Conservation (phyloP, 2,888 invertebrate species). For the Conistra vaccinii region DNA sequence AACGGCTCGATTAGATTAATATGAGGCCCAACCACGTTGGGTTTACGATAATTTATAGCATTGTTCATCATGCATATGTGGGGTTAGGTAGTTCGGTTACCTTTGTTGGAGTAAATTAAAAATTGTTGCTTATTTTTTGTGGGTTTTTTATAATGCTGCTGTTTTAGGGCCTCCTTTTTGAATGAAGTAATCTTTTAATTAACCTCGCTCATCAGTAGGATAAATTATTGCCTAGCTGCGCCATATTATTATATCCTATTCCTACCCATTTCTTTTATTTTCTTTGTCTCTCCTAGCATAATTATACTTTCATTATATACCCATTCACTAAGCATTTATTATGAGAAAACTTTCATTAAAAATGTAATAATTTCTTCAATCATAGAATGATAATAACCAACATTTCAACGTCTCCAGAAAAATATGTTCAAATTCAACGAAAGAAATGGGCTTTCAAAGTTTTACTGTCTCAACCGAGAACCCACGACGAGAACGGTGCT, state of each 20-base stretch:
- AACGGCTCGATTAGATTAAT: slow-evolving; percentile 82
- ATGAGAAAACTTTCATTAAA: background rate
- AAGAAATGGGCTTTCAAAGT: slow-evolving; percentile 39
- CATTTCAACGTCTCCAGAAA: slow-evolving; percentile 2
- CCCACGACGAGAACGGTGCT: background rate
- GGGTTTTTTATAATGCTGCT: slow-evolving; percentile 2
- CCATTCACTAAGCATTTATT: background rate
- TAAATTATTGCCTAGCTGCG: background rate
- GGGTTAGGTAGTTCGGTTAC: slow-evolving; percentile 44
- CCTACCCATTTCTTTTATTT: no score
- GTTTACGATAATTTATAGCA: slow-evolving; percentile 62
- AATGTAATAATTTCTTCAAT: slow-evolving; percentile 14
- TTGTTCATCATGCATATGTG: slow-evolving; percentile 59
- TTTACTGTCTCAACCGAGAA: slow-evolving; percentile 23
- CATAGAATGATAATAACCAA: slow-evolving; percentile 6
- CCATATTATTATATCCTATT: no score
- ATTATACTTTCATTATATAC: background rate
- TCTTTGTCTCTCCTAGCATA: background rate
- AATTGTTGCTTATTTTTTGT: slow-evolving; percentile 18
- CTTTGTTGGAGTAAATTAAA: slow-evolving; percentile 47
- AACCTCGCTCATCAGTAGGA: background rate
- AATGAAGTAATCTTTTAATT: background rate
- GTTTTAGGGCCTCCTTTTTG: background rate
- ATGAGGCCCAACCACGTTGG: slow-evolving; percentile 62
- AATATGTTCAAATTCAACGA: slow-evolving; percentile 10